Evolutionary conservation across 1,140 invertebrate genomes (phyloP).

Genomic region (Thrips palmi): DNA sequence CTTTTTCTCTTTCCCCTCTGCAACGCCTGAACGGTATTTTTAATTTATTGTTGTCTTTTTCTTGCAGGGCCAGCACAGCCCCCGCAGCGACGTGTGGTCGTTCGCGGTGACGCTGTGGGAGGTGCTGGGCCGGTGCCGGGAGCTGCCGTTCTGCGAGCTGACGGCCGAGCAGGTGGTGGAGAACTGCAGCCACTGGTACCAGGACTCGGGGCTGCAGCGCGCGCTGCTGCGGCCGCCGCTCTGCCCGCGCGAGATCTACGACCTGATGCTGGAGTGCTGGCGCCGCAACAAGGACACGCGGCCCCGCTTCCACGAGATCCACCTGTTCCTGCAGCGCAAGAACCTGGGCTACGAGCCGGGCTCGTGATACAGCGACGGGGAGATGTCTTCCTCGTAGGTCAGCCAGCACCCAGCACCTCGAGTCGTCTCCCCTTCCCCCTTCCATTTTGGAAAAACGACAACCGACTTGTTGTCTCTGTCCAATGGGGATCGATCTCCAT

Average conservation of each 20-base stretch:
- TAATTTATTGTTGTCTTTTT: conserved; percentile 16
- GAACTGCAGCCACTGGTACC: conserved; percentile 49
- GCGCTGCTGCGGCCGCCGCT: conserved; percentile 29
- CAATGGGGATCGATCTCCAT: too few species aligned
- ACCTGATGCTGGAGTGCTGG: conserved; percentile 62
- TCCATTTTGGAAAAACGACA: too few species aligned
- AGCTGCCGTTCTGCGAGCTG: conserved; percentile 51
- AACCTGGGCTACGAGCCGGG: conserved; percentile 29
- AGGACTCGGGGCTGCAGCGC: conserved; percentile 25
- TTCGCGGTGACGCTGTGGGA: conserved; percentile 66
- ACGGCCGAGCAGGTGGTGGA: conserved; percentile 58
- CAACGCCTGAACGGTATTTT: too few species aligned
- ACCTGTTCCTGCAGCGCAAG: conserved; percentile 50
- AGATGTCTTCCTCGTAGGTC: too few species aligned
- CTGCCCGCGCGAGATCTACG: conserved; percentile 49
- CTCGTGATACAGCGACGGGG: too few species aligned
- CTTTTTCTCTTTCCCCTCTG: too few species aligned
- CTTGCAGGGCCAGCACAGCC: conserved; percentile 45
- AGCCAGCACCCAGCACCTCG: too few species aligned
- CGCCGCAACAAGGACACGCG: conserved; percentile 39
- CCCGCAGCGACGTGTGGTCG: conserved; percentile 58
- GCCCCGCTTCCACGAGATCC: conserved; percentile 52
- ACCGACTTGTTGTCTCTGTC: too few species aligned
- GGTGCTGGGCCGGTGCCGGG: conserved; percentile 47
- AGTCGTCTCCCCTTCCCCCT: too few species aligned